Conservation (phyloP, 2,888 invertebrate genomes). For the Chesias legatella region DNA sequence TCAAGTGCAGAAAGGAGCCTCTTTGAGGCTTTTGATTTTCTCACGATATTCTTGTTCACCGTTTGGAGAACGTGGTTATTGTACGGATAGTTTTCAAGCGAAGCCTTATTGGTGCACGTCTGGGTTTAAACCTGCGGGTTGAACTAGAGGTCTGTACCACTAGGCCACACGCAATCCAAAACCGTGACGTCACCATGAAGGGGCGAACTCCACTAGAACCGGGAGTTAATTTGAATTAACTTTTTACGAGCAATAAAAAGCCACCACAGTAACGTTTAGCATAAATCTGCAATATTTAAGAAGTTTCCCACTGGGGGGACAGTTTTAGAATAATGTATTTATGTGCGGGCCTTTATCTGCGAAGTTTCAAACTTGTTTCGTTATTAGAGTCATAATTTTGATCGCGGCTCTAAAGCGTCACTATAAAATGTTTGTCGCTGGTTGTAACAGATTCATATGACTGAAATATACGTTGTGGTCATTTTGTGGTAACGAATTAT, state of each 20-base stretch:
- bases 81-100: too few relatives aligned
- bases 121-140: too few relatives aligned
- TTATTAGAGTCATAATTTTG: conserved; percentile 22
- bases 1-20: too few relatives aligned
- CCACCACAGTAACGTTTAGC: conserved; percentile 51
- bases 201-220: conserved; percentile 5
- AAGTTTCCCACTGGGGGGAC: conserved; percentile 50
- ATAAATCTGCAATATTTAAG: conserved; percentile 71
- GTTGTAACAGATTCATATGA: neutral
- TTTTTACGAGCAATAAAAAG: conserved; percentile 53
- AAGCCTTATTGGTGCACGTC: too few relatives aligned
- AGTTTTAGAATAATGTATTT: conserved; percentile 48
- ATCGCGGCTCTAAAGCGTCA: conserved; percentile 14
- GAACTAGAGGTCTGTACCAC: too few relatives aligned
- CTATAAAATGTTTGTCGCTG: conserved; percentile 8
- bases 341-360: conserved; percentile 28
- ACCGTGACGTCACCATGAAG: too few relatives aligned
- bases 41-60: too few relatives aligned
- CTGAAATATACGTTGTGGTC: too few relatives aligned
- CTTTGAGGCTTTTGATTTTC: too few relatives aligned
- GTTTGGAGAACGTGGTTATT: too few relatives aligned
- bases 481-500: too few relatives aligned
- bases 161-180: too few relatives aligned
- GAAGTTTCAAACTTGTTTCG: conserved; percentile 22
- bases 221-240: conserved; percentile 65